These are phyloP conservation scores for Synergus itoensis DNA, from an alignment of 2,888 invertebrate species.

Conservation along the genomic window DNA sequence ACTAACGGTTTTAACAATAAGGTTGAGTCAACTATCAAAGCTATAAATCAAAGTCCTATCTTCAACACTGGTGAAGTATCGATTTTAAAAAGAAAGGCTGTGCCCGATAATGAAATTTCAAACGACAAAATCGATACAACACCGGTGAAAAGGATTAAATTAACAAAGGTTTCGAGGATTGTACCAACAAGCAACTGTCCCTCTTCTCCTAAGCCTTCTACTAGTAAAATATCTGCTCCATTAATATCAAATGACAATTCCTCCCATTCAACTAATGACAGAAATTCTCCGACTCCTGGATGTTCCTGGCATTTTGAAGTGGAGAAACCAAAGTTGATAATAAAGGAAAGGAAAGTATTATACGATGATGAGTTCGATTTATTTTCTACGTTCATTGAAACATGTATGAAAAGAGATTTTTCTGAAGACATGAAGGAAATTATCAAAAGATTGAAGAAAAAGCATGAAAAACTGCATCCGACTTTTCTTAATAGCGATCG, in stretches of 20 bases:
- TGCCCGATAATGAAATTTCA: neutral
- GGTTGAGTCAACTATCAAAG: neutral
- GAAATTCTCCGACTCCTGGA: conserved; percentile 21
- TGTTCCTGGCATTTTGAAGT: conserved; percentile 21
- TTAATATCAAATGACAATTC: neutral
- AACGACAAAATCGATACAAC: neutral
- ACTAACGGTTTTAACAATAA: neutral
- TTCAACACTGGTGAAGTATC: conserved; percentile 10
- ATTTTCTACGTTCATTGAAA: conserved; percentile 67
- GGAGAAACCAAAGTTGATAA: conserved; percentile 27
- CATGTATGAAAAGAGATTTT: conserved; percentile 64
- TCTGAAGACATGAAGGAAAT: conserved; percentile 63
- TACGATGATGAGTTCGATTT: conserved; percentile 58
- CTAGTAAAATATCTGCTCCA: neutral
- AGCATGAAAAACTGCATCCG: conserved; percentile 63
- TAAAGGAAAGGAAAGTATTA: conserved; percentile 42
- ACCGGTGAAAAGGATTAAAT: conserved; percentile 10
- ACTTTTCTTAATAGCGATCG: conserved; percentile 56
- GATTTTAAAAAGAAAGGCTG: neutral
- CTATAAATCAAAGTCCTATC: neutral
- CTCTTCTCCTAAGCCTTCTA: neutral
- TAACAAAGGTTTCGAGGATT: neutral
- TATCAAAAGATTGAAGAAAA: conserved; percentile 65
- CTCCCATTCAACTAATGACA: neutral
- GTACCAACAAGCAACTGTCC: neutral